phyloP scores from a whole-genome alignment of 1,140 invertebrate species.

The Papilio glaucus region DNA sequence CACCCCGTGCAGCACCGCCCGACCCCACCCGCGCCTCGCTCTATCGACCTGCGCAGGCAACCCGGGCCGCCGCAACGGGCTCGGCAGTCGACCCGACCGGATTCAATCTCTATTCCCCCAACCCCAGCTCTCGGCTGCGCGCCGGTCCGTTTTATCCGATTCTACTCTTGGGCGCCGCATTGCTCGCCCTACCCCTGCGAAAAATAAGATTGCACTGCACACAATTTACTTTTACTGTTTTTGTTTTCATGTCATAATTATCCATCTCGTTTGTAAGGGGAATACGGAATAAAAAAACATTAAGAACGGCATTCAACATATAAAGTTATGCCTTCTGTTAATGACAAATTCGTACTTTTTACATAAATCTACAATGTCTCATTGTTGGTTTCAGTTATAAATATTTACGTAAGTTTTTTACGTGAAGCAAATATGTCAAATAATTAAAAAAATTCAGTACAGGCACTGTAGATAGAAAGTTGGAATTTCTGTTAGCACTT shows the following conservation, averaged over 20 bases:
- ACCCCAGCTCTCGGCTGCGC: conserved; percentile 56
- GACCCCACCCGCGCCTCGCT: conserved; percentile 82
- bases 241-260: background rate
- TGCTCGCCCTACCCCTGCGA: conserved; percentile 57
- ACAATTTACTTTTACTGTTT: conserved; percentile 23
- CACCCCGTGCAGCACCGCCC: conserved; percentile 70
- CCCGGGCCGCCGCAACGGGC: conserved; percentile 62
- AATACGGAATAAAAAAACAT: conserved; percentile 1
- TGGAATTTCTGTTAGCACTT: no score
- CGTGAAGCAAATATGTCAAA: no score
- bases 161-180: conserved; percentile 63
- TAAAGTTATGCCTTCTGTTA: no score
- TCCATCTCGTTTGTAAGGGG: background rate
- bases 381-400: no score
- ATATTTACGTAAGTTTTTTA: no score
- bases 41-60: conserved; percentile 77
- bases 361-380: no score
- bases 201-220: conserved; percentile 48
- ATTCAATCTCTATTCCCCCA: conserved; percentile 70
- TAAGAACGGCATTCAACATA: background rate
- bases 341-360: no score
- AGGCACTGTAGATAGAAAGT: no score
- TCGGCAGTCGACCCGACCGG: conserved; percentile 66
- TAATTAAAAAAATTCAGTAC: no score
- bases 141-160: conserved; percentile 63